phyloP scores from a whole-genome alignment of 1,140 invertebrate genomes.

The Drosophila biarmipes region DNA sequence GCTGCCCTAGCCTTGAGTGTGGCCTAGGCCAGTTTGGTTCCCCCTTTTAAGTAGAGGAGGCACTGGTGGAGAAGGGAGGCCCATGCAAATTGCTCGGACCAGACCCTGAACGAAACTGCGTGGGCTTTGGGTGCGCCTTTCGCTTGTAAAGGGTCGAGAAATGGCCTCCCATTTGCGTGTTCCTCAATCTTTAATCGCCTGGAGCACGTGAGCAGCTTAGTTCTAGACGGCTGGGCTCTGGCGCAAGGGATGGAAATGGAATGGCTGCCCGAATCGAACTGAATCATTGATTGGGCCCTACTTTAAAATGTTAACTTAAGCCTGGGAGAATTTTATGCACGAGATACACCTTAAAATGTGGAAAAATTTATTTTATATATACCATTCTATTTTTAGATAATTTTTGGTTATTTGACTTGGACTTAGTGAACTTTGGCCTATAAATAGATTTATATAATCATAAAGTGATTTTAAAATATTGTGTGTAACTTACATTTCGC shows the following conservation, averaged over 20 bases:
- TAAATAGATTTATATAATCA: no score
- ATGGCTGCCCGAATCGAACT: constrained; percentile 28
- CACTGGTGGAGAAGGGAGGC: background rate
- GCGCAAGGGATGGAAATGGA: constrained; percentile 2
- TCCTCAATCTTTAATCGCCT: constrained; percentile 55
- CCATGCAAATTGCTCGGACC: constrained; percentile 59
- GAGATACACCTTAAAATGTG: no score
- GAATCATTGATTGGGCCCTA: constrained; percentile 37
- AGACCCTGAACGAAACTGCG: constrained; percentile 15
- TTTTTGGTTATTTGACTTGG: no score
- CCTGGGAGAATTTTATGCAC: no score
- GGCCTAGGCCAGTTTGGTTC: constrained; percentile 15
- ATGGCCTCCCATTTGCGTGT: constrained; percentile 60
- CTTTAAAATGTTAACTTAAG: constrained; percentile 6
- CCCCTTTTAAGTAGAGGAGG: background rate
- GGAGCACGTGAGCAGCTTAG: constrained; percentile 56
- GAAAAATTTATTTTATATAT: no score
- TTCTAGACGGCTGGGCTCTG: constrained; percentile 14
- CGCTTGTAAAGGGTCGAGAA: constrained; percentile 49
- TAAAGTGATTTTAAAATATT: no score
- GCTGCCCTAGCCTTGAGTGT: constrained; percentile 35
- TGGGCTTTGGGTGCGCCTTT: constrained; percentile 60
- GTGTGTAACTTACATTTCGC: no score
- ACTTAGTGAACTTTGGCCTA: no score
- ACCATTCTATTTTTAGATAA: no score